Base-by-base conservation (phyloP, 23 tunicate genomes). In the Halocynthia roretzi region DNA sequence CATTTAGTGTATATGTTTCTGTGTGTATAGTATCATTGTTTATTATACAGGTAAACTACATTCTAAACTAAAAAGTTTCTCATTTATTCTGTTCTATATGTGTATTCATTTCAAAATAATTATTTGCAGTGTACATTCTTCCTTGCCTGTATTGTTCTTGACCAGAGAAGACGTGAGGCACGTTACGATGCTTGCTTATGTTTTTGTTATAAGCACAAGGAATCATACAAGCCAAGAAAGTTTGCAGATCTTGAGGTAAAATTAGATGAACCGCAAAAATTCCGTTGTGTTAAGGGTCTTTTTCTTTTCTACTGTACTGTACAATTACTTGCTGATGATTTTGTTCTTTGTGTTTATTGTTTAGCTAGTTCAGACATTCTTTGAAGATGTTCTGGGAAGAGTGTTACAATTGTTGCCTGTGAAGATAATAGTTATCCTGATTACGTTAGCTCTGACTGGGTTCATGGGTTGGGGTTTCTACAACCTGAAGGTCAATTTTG, bases 401-500 rank as follows among this genome's bases (percentile, higher is more conserved):
- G 74, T 80, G 62, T 61, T 61, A 49, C 51, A 49, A 14, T 10
- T 21, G 6, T 54, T 50, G 18, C 50, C 53, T 8, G 67, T 75
- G 11, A 52, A 51, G 12, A 69, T 69, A 21, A 52, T 71, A 50
- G 76, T 68, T 11, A 68, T 80, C 18, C 54, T 70, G 19, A 50
- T 50, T 0, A 80, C 83, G 0, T 18, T 80, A 10, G 76, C 62
- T 48, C 11, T 80, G 17, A 53, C 83, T 0, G 83, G 57, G 52
- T 10, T 69, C 1, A 80, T 80, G 83, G 76, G 57, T 10, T 80
- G 76, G 76, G 83, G 83, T 11, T 61, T 80, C 61, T 71, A 53
- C 20, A 72, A 71, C 12, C 5, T 80, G 48, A 68, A 68, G 22
- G 68, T 56, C 51, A 44, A 58, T n/a, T 80, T 31, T 51, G 76